A percentile compares a stretch with the other conserved stretches of the same genome.
phyloP scores from a whole-genome alignment of 2,888 invertebrate genomes.

The Barypeithes pellucidus region DNA sequence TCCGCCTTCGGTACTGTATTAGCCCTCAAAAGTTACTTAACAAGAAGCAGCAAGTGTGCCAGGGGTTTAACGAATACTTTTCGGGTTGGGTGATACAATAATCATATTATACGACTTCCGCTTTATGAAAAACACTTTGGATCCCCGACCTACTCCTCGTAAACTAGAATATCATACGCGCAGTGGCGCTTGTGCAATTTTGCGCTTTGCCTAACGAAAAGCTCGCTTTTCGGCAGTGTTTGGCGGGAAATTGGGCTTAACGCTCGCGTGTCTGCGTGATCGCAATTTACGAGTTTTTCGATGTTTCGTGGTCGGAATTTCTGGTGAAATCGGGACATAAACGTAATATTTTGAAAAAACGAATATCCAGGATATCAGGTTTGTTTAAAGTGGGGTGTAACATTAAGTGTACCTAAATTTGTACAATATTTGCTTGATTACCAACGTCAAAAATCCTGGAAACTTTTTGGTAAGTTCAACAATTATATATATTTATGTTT shows the following conservation, averaged over 20 bases:
- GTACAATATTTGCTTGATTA: no score
- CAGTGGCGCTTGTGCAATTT: conserved; percentile 46
- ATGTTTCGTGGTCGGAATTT: conserved; percentile 23
- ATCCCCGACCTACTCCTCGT: conserved; percentile 44
- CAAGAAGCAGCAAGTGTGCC: no score
- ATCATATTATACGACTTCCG: conserved; percentile 15
- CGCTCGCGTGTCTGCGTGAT: conserved; percentile 22
- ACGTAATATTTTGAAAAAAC: no score
- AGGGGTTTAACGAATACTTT: no score
- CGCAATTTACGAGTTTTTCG: neutral
- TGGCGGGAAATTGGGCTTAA: conserved; percentile 39
- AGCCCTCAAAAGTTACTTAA: no score
- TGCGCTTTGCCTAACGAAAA: conserved; percentile 31
- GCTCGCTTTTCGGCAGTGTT: conserved; percentile 42
- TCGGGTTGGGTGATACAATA: neutral
- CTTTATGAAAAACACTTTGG: conserved; percentile 24
- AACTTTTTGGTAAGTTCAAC: no score
- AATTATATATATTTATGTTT: no score
- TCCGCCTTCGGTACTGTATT: no score
- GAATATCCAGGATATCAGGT: no score
- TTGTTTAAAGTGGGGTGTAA: neutral
- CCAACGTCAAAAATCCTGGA: no score
- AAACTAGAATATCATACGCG: conserved; percentile 43
- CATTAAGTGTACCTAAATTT: neutral
- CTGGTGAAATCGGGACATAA: neutral